Base-by-base conservation (phyloP, 2,113 vertebrate species). In the Tetraodon nigroviridis region DNA sequence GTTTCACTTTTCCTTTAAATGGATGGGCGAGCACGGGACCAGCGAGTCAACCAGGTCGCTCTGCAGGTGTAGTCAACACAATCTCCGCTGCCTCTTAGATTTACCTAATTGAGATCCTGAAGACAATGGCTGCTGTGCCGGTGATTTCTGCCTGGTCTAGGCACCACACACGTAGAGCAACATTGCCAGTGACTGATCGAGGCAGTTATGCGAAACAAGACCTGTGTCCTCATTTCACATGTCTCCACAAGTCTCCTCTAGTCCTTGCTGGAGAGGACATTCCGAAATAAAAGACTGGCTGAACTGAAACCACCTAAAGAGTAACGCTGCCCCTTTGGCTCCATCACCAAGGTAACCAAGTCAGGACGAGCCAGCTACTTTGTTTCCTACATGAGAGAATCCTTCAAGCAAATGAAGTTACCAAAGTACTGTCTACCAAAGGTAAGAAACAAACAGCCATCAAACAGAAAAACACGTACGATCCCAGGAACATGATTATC, bases 391-490 rank as follows among this genome's bases (percentile, higher is more conserved):
- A 93, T 92, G 85, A 92, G 95, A 83, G 94, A 96, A 58, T 77
- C 93, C 55, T 98, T 98, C n/a, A 91, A 91, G 57, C 90, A 90
- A 76, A 98, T 98, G 82, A 93, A 95, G 86, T 89, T 98, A 61
- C 96, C 96, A 21, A 98, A 97, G 78, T 98, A 98, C 71, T 97
- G 95, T 10, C 88, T 98, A 41, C 95, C 96, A n/a, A 98, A 98
- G 93, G 95, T 98, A 90, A 81, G 83, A 52, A 24, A 19, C 7
- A 51, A 56, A 58, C 57, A 47, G 50, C 52, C 59, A 22, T 21
- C 27, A 50, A 19, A 19, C 46, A 48, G 7, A 11, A 17, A 20
- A 10, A 18, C 19, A 54, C 19, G 18, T 41, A 20, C 37, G 60
- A 37, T 37, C 32, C 11, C 32, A 10, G 46, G 27, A 55, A 53